These are phyloP conservation scores for Chironomus tepperi DNA, from an alignment of 1,140 invertebrate genomes.

Conservation along the genomic window DNA sequence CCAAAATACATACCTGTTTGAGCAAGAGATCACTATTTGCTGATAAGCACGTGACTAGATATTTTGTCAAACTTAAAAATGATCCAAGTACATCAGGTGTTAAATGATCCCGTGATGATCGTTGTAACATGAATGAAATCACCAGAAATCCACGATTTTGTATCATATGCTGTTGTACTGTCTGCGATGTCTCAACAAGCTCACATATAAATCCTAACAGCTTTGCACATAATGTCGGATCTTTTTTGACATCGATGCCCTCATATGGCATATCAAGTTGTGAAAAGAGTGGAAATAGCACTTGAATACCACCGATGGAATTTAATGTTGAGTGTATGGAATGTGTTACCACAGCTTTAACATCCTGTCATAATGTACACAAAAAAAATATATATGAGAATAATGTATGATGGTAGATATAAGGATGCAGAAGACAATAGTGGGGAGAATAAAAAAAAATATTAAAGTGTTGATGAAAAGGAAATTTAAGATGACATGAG, in stretches of 20 bases:
- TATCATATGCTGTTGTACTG: slow-evolving; percentile 98
- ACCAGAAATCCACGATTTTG: slow-evolving; percentile 94
- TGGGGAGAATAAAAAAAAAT: too few relatives aligned
- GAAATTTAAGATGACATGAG: too few relatives aligned
- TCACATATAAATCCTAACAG: slow-evolving; percentile 95
- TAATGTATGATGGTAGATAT: too few relatives aligned
- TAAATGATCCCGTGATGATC: slow-evolving; percentile 86
- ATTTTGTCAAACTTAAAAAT: slow-evolving; percentile 91
- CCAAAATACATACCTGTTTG: slow-evolving; percentile 70
- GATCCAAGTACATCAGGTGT: slow-evolving; percentile 87
- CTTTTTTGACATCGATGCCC: slow-evolving; percentile 68
- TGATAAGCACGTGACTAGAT: slow-evolving; percentile 87
- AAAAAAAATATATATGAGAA: slow-evolving; percentile 28
- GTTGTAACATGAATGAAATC: slow-evolving; percentile 93
- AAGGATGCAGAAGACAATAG: too few relatives aligned
- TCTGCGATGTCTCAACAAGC: slow-evolving; percentile 90
- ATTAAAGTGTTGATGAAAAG: too few relatives aligned
- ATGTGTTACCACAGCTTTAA: slow-evolving; percentile 97
- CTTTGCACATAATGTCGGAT: slow-evolving; percentile 84
- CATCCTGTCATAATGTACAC: slow-evolving; percentile 60
- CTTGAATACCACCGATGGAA: slow-evolving; percentile 97
- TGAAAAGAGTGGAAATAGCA: slow-evolving; percentile 95
- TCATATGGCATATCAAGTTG: slow-evolving; percentile 91
- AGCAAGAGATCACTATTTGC: slow-evolving; percentile 88
- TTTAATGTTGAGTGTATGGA: slow-evolving; percentile 98